phyloP scores from a whole-genome alignment of 2,113 vertebrate species.

The Anoplopoma fimbria region DNA sequence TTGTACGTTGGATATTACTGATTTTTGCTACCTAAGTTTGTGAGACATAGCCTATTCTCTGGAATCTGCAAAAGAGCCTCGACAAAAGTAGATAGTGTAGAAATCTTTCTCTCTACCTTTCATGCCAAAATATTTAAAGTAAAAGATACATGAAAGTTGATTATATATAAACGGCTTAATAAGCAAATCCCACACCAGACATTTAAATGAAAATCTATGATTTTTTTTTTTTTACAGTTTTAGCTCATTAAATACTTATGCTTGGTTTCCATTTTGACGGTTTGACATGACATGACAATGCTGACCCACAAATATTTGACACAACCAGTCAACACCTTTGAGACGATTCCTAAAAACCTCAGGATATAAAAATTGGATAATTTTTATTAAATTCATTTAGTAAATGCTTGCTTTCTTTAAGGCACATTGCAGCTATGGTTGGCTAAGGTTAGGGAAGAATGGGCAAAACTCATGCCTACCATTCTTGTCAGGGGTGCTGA shows the following conservation, averaged over 20 bases:
- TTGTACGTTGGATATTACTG: conserved; percentile 10
- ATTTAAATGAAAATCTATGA: conserved; percentile 2
- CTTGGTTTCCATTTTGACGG: neutral
- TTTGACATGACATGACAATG: neutral
- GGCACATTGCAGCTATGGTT: neutral
- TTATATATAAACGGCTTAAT: conserved; percentile 32
- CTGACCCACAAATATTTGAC: neutral
- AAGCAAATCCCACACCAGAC: conserved; percentile 3
- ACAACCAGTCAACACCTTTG: neutral
- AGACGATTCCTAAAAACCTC: too few species aligned
- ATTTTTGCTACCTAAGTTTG: conserved; percentile 23
- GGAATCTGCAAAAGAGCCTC: conserved; percentile 26
- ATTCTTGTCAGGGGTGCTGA: neutral
- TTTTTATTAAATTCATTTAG: too few species aligned
- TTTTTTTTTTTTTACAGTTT: conserved; percentile 24
- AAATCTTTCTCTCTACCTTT: neutral
- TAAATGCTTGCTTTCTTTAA: too few species aligned
- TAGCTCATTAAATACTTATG: neutral
- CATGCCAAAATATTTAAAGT: neutral
- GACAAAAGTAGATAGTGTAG: neutral
- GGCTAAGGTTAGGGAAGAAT: neutral
- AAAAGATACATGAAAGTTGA: neutral
- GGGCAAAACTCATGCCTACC: neutral
- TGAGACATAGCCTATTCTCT: conserved; percentile 9
- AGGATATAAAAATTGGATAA: too few species aligned